Conservation (phyloP, 2,888 invertebrate genomes). For the Ophion ventricosus region DNA sequence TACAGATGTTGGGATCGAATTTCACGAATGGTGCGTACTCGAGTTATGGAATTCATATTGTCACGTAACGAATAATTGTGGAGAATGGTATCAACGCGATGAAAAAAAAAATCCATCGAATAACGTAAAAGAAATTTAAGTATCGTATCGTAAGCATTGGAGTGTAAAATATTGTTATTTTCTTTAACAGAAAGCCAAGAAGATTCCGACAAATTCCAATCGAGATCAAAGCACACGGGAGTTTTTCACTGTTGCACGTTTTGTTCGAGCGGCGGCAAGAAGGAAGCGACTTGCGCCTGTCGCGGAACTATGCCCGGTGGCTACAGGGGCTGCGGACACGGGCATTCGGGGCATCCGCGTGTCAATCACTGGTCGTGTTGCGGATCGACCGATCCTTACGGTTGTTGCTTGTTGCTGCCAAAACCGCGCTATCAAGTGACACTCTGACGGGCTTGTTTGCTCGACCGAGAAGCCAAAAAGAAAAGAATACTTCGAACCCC, state of each 20-base stretch:
- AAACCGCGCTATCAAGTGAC: conserved; percentile 61
- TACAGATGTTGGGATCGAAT: conserved; percentile 83
- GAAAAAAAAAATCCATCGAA: no score
- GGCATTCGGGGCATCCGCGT: conserved; percentile 92
- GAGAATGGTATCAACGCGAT: no score
- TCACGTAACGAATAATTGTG: no score
- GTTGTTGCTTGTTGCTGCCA: conserved; percentile 69
- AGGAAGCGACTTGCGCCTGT: conserved; percentile 89
- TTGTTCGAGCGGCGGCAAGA: conserved; percentile 91
- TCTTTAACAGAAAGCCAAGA: conserved; percentile 58
- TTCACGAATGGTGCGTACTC: conserved; percentile 39
- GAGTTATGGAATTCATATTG: no score
- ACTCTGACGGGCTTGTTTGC: conserved; percentile 48
- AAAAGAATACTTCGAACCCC: conserved; percentile 3
- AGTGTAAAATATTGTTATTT: no score
- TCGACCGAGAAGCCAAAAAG: background rate
- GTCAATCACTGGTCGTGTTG: conserved; percentile 93
- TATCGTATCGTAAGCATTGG: no score
- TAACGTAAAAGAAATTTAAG: no score
- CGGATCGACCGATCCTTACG: conserved; percentile 83
- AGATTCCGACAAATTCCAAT: conserved; percentile 53
- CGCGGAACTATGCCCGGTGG: conserved; percentile 90
- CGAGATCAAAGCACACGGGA: conserved; percentile 86
- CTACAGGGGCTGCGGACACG: conserved; percentile 90
- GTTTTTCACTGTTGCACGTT: conserved; percentile 92